phyloP scores from a whole-genome alignment of 2,888 invertebrate genomes.

The Amiota communis region DNA sequence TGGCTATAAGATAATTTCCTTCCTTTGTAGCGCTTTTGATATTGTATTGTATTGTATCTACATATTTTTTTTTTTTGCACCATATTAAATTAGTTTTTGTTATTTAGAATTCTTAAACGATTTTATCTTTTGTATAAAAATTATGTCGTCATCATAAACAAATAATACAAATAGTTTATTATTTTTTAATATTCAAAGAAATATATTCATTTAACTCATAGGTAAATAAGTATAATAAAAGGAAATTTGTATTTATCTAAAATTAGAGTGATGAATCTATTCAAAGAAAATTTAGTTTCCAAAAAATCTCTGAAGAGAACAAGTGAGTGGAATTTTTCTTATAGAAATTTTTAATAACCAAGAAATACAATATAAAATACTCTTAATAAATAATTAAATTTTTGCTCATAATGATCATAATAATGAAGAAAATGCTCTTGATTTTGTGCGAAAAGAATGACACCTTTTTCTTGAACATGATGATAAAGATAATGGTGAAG shows the following conservation, averaged over 20 bases:
- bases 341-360: too few relatives aligned
- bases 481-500: neutral
- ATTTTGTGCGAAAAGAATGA: neutral
- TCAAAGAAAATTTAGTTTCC: neutral
- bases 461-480: neutral
- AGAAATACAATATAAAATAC: too few relatives aligned
- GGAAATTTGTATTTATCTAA: constrained; percentile 20
- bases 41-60: neutral
- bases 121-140: constrained; percentile 3
- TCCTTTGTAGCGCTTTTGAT: too few relatives aligned
- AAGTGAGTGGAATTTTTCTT: too few relatives aligned
- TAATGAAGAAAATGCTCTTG: constrained; percentile 1
- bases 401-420: neutral
- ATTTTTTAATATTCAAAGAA: constrained; percentile 4
- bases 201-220: neutral
- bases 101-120: neutral
- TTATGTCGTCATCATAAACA: constrained; percentile 1
- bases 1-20: constrained; percentile 8
- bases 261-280: constrained; percentile 16
- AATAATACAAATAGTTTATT: neutral
- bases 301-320: neutral
- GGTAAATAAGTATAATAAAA: constrained; percentile 6
- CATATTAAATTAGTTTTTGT: constrained; percentile 23
- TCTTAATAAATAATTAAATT: too few relatives aligned
- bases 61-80: neutral